phyloP scores from a whole-genome alignment of 2,797 vertebrate species.

The Apogon talboti region DNA sequence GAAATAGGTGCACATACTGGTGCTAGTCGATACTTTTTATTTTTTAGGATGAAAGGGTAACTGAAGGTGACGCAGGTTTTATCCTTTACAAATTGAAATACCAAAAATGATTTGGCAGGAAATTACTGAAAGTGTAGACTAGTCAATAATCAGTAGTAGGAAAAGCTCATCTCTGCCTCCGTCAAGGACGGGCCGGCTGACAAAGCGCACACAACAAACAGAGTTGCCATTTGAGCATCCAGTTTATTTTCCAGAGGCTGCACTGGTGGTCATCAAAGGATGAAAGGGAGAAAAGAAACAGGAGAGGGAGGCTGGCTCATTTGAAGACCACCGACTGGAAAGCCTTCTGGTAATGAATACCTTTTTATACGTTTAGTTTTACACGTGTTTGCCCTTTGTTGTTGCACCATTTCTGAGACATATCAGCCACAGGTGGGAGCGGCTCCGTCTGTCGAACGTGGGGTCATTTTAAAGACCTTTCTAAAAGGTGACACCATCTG shows the following conservation, averaged over 20 bases:
- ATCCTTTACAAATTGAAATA: slow-evolving; percentile 40
- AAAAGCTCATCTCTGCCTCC: slow-evolving; percentile 12
- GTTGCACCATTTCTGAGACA: slow-evolving; percentile 68
- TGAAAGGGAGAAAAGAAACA: slow-evolving; percentile 26
- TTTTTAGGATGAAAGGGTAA: slow-evolving; percentile 44
- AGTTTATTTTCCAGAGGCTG: slow-evolving; percentile 40
- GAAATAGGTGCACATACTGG: slow-evolving; percentile 65
- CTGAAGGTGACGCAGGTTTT: slow-evolving; percentile 27
- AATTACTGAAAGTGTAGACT: slow-evolving; percentile 16
- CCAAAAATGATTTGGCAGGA: slow-evolving; percentile 51
- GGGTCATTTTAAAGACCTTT: slow-evolving; percentile 25
- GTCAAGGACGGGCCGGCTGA: not conserved
- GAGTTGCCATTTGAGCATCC: slow-evolving; percentile 7
- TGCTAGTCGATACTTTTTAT: slow-evolving; percentile 62
- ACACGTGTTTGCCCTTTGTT: slow-evolving; percentile 42
- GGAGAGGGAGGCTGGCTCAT: slow-evolving; percentile 13
- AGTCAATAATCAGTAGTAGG: slow-evolving; percentile 14
- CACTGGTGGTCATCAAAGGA: slow-evolving; percentile 21
- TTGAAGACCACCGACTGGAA: slow-evolving; percentile 53
- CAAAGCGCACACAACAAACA: slow-evolving; percentile 12
- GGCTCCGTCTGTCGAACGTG: slow-evolving; percentile 19
- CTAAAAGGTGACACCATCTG: slow-evolving; percentile 22
- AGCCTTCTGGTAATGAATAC: slow-evolving; percentile 23
- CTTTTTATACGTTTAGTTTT: slow-evolving; percentile 36
- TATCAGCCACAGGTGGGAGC: slow-evolving; percentile 61